Evolutionary conservation across 2,797 vertebrate species (phyloP).

Genomic region (Bufotes viridis): DNA sequence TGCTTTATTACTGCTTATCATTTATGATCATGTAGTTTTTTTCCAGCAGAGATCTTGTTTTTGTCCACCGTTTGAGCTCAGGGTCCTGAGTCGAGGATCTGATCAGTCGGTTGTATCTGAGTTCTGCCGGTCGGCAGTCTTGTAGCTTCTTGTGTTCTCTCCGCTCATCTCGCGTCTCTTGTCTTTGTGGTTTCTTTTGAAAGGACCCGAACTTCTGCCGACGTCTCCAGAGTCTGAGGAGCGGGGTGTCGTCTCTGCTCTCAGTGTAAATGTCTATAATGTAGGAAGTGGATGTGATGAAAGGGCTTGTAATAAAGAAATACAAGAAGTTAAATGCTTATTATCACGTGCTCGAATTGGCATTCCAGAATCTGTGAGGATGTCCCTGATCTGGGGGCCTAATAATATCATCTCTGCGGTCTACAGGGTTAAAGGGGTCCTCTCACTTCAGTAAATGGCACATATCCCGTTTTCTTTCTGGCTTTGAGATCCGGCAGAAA

Average conservation of each 20-base stretch:
- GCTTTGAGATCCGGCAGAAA: too few species aligned
- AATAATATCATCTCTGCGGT: too few species aligned
- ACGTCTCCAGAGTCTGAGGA: neutral
- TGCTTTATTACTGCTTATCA: neutral
- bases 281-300: neutral
- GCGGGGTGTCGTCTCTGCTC: neutral
- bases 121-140: too few species aligned
- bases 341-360: neutral
- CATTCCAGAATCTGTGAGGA: neutral
- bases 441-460: too few species aligned
- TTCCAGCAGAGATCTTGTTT: neutral
- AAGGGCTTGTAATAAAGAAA: neutral
- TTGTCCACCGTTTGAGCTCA: neutral
- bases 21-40: neutral
- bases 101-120: neutral
- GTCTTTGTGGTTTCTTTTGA: neutral
- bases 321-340: neutral
- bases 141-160: too few species aligned
- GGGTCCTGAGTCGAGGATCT: neutral
- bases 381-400: neutral
- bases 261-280: neutral
- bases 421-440: too few species aligned
- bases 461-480: too few species aligned
- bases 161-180: neutral
- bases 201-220: neutral